Percentiles rank a stretch among this genome's conserved stretches.
Evolutionary conservation across 1,140 invertebrate genomes (phyloP).

Genomic region (Drosophila ohnishii): DNA sequence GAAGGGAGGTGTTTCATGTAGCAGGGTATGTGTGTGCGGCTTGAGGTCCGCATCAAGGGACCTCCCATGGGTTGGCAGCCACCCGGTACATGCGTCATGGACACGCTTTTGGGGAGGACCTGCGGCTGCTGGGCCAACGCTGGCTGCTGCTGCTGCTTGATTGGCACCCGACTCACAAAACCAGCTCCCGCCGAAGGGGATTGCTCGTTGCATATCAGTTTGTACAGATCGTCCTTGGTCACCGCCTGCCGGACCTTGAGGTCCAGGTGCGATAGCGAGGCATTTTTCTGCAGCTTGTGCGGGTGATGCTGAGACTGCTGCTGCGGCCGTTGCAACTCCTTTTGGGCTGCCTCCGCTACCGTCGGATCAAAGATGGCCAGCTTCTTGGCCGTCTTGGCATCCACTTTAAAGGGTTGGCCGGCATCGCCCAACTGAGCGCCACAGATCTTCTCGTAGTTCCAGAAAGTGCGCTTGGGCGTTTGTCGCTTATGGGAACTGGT

Average conservation of each 20-base stretch:
- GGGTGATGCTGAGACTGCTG: constrained; percentile 45
- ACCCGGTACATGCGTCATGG: constrained; percentile 73
- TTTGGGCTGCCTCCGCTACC: constrained; percentile 71
- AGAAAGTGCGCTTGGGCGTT: constrained; percentile 76
- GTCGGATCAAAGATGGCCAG: constrained; percentile 79
- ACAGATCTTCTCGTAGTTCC: constrained; percentile 83
- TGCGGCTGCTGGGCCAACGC: constrained; percentile 7
- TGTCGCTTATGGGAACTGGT: constrained; percentile 73
- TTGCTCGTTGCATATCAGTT: constrained; percentile 80
- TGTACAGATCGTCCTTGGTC: constrained; percentile 82
- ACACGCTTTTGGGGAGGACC: constrained; percentile 74
- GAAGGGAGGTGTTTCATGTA: constrained; percentile 80
- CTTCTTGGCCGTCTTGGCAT: constrained; percentile 79
- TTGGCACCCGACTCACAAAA: constrained; percentile 67
- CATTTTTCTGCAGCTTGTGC: constrained; percentile 6
- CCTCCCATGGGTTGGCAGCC: constrained; percentile 1
- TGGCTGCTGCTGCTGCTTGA: constrained; percentile 54
- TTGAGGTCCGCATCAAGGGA: constrained; percentile 61
- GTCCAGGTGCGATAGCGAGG: constrained; percentile 73
- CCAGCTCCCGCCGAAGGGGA: constrained; percentile 27
- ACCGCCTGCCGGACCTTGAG: constrained; percentile 76
- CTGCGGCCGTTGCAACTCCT: constrained; percentile 73
- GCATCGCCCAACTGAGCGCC: constrained; percentile 68
- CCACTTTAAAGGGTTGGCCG: constrained; percentile 74
- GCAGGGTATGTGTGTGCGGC: constrained; percentile 79